Conservation (phyloP, 2,797 vertebrate species). For the Acanthiza pusilla region DNA sequence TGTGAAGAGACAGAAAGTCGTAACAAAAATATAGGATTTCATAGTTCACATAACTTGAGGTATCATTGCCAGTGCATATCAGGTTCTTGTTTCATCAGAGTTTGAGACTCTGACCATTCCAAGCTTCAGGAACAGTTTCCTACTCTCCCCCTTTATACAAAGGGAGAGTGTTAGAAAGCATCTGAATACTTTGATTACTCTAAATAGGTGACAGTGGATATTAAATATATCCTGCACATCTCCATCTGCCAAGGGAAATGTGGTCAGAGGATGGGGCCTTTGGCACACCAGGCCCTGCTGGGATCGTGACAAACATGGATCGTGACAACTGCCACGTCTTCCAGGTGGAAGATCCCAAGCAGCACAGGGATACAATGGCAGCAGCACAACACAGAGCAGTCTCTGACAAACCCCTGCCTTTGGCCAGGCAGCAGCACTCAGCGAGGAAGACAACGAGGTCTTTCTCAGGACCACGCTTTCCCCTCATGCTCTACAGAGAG, state of each 20-base stretch:
- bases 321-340: rapidly evolving
- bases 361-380: neutral
- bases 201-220: neutral
- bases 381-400: neutral
- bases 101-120: neutral
- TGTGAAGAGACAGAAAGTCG: neutral
- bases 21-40: neutral
- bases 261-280: neutral
- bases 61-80: neutral
- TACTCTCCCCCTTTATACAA: neutral
- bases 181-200: neutral
- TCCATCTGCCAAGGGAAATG: neutral
- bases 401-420: neutral
- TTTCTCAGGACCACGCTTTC: neutral
- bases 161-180: neutral
- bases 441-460: neutral
- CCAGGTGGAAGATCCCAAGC: neutral
- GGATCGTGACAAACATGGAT: rapidly evolving
- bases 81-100: neutral
- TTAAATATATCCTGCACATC: neutral
- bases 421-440: neutral
- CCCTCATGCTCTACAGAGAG: rapidly evolving
- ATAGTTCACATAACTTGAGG: neutral
- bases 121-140: neutral
- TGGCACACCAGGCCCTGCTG: neutral